These are phyloP conservation scores for Ceratosolen fusciceps DNA, from an alignment of 1,140 invertebrate genomes.

Conservation along the genomic window DNA sequence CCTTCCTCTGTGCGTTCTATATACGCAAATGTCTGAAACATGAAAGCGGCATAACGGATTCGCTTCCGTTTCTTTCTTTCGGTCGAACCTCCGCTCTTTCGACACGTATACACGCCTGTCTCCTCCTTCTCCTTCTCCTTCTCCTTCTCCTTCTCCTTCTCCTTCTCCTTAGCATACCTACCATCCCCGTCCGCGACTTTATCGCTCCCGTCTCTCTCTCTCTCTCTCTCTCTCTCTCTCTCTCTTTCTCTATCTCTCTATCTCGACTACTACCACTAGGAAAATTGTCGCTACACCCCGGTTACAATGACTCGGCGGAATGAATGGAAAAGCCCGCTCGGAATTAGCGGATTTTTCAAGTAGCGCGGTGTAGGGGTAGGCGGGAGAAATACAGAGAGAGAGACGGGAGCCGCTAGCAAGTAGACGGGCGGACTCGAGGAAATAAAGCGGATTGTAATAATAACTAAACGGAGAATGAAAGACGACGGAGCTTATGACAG, in stretches of 20 bases:
- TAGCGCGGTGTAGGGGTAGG: too few species aligned
- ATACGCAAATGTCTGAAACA: conserved; percentile 39
- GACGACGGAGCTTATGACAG: neutral
- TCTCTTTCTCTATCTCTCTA: conserved; percentile 7
- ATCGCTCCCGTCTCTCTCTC: neutral
- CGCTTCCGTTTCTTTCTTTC: conserved; percentile 43
- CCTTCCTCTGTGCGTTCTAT: neutral
- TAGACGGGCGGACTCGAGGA: conserved; percentile 10
- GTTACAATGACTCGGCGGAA: conserved; percentile 24
- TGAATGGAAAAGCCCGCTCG: conserved; percentile 20
- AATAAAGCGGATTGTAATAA: conserved; percentile 20
- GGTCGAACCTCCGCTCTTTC: neutral
- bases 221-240: neutral
- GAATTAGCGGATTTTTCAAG: conserved; percentile 35
- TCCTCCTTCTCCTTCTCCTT: neutral
- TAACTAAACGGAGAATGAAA: conserved; percentile 9
- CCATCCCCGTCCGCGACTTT: neutral
- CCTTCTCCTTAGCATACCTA: neutral
- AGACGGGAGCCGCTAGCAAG: neutral
- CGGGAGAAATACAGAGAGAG: neutral
- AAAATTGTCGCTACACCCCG: conserved; percentile 19
- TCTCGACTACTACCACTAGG: neutral
- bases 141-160: neutral
- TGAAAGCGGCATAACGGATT: conserved; percentile 36
- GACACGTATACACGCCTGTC: neutral